phyloP scores from a whole-genome alignment of 2,888 invertebrate species.

The Heliconius sara region DNA sequence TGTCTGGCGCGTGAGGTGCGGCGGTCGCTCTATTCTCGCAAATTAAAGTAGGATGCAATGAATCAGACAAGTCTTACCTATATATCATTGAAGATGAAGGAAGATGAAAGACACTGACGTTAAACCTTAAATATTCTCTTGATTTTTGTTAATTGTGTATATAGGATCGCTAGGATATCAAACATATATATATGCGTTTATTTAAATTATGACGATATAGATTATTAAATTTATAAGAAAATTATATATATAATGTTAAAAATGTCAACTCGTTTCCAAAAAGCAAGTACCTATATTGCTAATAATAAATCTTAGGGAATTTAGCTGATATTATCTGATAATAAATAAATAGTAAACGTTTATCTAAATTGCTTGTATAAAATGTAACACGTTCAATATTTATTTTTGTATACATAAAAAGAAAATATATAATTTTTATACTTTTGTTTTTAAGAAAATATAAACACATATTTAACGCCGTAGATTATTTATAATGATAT shows the following conservation, averaged over 20 bases:
- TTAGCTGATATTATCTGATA: background rate
- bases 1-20: conserved; percentile 43
- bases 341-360: background rate
- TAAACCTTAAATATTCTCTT: background rate
- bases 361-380: background rate
- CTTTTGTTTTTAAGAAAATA: conserved; percentile 48
- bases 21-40: conserved; percentile 26
- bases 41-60: conserved; percentile 44
- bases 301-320: background rate
- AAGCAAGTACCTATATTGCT: background rate
- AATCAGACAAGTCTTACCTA: conserved; percentile 43
- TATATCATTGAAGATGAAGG: conserved; percentile 19
- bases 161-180: background rate
- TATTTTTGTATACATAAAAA: too few species aligned
- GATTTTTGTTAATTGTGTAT: background rate
- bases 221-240: background rate
- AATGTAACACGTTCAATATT: too few species aligned
- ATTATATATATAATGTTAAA: background rate
- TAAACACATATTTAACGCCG: background rate
- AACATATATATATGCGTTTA: background rate
- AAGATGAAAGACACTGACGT: conserved; percentile 22
- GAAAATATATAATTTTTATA: background rate
- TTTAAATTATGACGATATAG: background rate
- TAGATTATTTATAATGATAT: background rate
- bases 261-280: background rate